Evolutionary conservation across 2,113 vertebrate species (phyloP).

Genomic region (Herpailurus yagouaroundi): DNA sequence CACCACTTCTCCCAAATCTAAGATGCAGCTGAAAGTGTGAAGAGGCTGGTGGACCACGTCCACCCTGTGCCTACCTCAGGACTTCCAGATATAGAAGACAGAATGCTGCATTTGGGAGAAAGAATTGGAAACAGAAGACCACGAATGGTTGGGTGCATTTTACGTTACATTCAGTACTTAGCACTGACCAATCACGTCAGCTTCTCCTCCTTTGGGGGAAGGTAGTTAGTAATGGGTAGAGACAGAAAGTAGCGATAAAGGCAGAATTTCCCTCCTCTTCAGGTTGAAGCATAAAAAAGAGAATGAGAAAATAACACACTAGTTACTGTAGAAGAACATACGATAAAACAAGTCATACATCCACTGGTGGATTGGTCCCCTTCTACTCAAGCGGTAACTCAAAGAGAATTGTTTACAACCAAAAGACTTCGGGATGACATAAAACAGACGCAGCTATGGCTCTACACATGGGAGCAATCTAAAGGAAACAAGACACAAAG

Average conservation of each 20-base stretch:
- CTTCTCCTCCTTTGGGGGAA: not conserved
- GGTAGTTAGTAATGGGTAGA: not conserved
- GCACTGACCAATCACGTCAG: not conserved
- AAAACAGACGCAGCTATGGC: not conserved
- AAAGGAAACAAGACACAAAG: not conserved
- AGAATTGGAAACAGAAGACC: not conserved
- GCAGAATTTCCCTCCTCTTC: not conserved
- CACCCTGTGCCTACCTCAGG: no score
- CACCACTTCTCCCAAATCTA: rapidly evolving
- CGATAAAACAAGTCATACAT: not conserved
- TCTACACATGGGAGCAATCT: not conserved
- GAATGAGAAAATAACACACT: not conserved
- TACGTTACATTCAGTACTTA: not conserved
- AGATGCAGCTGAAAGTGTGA: not conserved
- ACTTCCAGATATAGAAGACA: not conserved
- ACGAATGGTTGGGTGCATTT: not conserved
- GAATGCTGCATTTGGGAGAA: not conserved
- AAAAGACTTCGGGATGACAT: not conserved
- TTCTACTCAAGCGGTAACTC: not conserved
- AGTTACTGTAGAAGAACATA: not conserved
- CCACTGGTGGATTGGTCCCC: not conserved
- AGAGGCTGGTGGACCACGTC: not conserved
- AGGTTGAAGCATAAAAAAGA: not conserved
- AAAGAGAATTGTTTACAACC: conserved; percentile 20
- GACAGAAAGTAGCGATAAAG: not conserved